Evolutionary conservation across 1,140 invertebrate species (phyloP).

Genomic region (Macrobrachium nipponense): DNA sequence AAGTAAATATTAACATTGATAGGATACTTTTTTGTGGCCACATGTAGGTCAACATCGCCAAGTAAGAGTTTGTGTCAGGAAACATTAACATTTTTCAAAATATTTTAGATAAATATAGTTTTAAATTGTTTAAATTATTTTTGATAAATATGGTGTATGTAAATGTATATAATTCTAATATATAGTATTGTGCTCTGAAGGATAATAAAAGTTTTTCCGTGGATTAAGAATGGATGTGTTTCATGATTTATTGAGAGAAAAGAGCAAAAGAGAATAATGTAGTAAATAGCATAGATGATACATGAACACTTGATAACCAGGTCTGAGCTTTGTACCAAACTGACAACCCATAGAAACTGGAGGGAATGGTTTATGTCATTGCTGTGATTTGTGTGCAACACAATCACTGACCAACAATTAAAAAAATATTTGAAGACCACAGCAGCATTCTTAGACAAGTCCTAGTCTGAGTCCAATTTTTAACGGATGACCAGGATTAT

Average conservation of each 20-base stretch:
- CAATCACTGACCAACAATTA: not conserved
- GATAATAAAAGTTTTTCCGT: constrained; percentile 17
- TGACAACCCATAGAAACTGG: constrained; percentile 60
- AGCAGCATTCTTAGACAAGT: too few species aligned
- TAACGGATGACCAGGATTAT: too few species aligned
- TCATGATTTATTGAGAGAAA: constrained; percentile 56
- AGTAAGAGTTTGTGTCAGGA: not conserved
- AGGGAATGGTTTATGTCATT: constrained; percentile 33
- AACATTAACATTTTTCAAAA: too few species aligned
- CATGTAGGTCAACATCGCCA: not conserved
- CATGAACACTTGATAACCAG: constrained; percentile 43
- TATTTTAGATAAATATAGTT: too few species aligned
- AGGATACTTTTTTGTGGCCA: not conserved
- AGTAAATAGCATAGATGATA: constrained; percentile 49
- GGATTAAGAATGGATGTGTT: constrained; percentile 51
- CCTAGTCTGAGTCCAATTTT: too few species aligned
- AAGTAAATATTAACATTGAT: not conserved
- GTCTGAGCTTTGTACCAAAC: constrained; percentile 58
- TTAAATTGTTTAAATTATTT: not conserved
- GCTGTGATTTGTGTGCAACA: constrained; percentile 19
- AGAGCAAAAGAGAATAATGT: constrained; percentile 27
- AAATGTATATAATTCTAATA: not conserved
- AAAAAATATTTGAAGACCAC: too few species aligned
- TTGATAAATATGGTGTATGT: not conserved
- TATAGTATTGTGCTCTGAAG: not conserved